Conservation (phyloP, 2,888 invertebrate species). For the Drosophila maculinotata region DNA sequence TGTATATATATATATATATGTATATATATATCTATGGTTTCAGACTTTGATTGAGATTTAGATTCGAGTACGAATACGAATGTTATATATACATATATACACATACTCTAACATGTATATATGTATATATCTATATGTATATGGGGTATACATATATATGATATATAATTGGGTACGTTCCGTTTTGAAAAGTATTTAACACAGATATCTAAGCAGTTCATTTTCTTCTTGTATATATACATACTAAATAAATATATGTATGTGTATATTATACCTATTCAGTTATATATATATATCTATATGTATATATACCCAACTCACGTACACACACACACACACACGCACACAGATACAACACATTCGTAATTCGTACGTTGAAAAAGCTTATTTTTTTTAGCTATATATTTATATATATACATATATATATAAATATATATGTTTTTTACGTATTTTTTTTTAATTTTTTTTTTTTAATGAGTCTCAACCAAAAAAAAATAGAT, state of each 20-base stretch:
- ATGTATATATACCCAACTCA: slow-evolving; percentile 27
- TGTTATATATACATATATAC: slow-evolving; percentile 24
- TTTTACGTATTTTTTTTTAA: slow-evolving; percentile 30
- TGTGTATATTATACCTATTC: slow-evolving; percentile 12
- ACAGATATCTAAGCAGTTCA: slow-evolving; percentile 45
- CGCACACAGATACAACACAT: slow-evolving; percentile 45
- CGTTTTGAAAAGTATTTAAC: slow-evolving; percentile 43
- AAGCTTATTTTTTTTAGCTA: slow-evolving; percentile 50
- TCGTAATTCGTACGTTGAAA: slow-evolving; percentile 55
- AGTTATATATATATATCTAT: slow-evolving; percentile 20
- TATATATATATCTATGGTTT: slow-evolving; percentile 3
- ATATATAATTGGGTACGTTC: slow-evolving; percentile 40
- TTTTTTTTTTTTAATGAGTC: slow-evolving; percentile 40
- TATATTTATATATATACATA: slow-evolving; percentile 27
- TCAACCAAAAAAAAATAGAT: slow-evolving; percentile 53
- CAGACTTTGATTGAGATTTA: slow-evolving; percentile 45
- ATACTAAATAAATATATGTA: slow-evolving; percentile 11
- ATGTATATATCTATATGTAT: slow-evolving; percentile 10
- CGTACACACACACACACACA: slow-evolving; percentile 53
- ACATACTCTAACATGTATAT: not conserved
- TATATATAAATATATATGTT: slow-evolving; percentile 23
- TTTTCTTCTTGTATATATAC: slow-evolving; percentile 14
- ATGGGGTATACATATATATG: slow-evolving; percentile 21
- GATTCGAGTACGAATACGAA: slow-evolving; percentile 38
- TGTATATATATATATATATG: slow-evolving; percentile 1